A percentile compares a stretch with the other conserved stretches of the same genome.
Conservation (phyloP, 2,113 vertebrate genomes). For the Xyrauchen texanus region DNA sequence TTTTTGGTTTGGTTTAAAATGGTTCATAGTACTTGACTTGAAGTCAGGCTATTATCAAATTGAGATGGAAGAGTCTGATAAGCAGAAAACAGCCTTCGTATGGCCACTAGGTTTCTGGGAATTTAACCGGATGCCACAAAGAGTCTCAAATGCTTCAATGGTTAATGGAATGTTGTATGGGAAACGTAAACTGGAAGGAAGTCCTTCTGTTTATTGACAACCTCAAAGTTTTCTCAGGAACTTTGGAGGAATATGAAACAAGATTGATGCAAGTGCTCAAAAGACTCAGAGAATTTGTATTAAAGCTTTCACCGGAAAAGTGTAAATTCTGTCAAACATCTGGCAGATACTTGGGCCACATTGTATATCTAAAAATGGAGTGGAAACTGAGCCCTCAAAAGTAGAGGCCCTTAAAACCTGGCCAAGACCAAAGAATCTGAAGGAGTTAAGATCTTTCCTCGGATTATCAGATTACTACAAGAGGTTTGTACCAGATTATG, state of each 20-base stretch:
- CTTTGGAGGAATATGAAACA: neutral
- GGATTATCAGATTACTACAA: neutral
- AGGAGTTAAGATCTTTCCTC: neutral
- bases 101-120: neutral
- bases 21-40: neutral
- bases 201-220: neutral
- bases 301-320: constrained; percentile 1
- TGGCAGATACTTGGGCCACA: neutral
- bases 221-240: neutral
- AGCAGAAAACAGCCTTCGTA: neutral
- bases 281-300: neutral
- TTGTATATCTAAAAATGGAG: neutral
- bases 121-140: neutral
- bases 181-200: neutral
- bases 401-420: neutral
- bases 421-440: neutral
- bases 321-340: neutral
- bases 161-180: neutral
- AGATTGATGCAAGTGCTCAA: neutral
- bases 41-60: constrained; percentile 7
- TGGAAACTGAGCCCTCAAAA: neutral
- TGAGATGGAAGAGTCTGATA: neutral
- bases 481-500: neutral
- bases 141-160: neutral
- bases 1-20: neutral